Percentiles rank a stretch among this genome's conserved stretches.
These are phyloP conservation scores for Tyria jacobaeae DNA, from an alignment of 2,888 invertebrate species.

Conservation along the genomic window DNA sequence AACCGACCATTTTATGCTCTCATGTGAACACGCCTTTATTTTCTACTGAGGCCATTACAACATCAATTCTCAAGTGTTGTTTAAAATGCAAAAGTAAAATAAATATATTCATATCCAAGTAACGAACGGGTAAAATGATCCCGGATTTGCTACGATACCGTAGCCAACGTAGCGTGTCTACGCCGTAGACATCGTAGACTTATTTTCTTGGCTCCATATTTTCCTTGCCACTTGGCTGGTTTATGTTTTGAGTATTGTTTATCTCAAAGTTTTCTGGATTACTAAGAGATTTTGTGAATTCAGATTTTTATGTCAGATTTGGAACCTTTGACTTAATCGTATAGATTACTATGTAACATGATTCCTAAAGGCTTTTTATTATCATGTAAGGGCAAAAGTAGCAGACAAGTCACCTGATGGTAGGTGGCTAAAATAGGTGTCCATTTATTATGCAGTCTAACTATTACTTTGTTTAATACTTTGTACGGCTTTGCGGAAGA, in stretches of 20 bases:
- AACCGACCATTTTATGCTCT: neutral
- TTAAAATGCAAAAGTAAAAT: neutral
- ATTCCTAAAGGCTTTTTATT: too few relatives aligned
- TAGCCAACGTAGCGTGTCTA: constrained; percentile 21
- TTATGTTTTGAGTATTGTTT: neutral
- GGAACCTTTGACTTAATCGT: too few relatives aligned
- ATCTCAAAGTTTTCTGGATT: neutral
- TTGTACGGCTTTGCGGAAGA: too few relatives aligned
- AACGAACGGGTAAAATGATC: constrained; percentile 8
- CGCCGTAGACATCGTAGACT: constrained; percentile 14
- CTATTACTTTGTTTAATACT: too few relatives aligned
- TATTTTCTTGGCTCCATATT: constrained; percentile 13
- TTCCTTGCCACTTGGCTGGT: constrained; percentile 6
- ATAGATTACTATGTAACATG: too few relatives aligned
- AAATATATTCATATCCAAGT: constrained; percentile 5
- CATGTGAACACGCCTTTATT: neutral
- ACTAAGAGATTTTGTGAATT: neutral
- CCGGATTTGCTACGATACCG: constrained; percentile 13
- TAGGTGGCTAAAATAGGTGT: too few relatives aligned
- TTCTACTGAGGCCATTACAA: neutral
- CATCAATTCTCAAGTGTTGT: constrained; percentile 12
- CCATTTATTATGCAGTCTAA: too few relatives aligned
- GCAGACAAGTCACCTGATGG: too few relatives aligned
- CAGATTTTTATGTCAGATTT: neutral
- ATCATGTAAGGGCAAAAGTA: too few relatives aligned